Evolutionary conservation across 2,113 vertebrate genomes (phyloP).

Genomic region (Morone saxatilis): DNA sequence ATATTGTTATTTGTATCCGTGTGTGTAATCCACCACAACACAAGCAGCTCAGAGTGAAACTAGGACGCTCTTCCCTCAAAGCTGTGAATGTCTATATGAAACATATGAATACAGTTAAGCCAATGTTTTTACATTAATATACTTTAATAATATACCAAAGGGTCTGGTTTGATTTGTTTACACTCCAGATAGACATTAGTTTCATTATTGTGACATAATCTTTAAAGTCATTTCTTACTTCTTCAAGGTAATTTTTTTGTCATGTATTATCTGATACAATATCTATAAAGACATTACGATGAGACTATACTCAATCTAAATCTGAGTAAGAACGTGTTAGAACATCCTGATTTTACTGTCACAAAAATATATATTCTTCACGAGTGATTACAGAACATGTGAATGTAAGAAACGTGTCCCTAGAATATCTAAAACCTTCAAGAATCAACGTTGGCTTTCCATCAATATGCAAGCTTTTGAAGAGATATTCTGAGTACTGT

Average conservation of each 20-base stretch:
- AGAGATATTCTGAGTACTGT: not conserved
- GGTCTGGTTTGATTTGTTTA: not conserved
- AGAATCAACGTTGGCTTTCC: not conserved
- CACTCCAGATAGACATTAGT: no score
- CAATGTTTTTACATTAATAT: not conserved
- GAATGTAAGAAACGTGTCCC: not conserved
- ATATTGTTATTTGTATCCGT: not conserved
- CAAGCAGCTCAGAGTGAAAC: slow-evolving; percentile 4
- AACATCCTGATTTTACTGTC: not conserved
- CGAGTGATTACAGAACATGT: not conserved
- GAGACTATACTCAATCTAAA: not conserved
- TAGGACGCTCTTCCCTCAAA: not conserved
- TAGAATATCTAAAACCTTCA: not conserved
- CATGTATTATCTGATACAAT: not conserved
- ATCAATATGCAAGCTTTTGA: not conserved
- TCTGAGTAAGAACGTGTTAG: not conserved
- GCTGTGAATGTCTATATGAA: not conserved
- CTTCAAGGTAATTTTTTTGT: no score
- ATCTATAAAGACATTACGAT: not conserved
- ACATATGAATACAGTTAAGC: not conserved
- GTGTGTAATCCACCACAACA: not conserved
- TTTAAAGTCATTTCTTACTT: no score
- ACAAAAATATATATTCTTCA: not conserved
- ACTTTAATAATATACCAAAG: not conserved
- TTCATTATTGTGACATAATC: not conserved